Conservation (phyloP, 2,113 vertebrate genomes). For the Sardina pilchardus region DNA sequence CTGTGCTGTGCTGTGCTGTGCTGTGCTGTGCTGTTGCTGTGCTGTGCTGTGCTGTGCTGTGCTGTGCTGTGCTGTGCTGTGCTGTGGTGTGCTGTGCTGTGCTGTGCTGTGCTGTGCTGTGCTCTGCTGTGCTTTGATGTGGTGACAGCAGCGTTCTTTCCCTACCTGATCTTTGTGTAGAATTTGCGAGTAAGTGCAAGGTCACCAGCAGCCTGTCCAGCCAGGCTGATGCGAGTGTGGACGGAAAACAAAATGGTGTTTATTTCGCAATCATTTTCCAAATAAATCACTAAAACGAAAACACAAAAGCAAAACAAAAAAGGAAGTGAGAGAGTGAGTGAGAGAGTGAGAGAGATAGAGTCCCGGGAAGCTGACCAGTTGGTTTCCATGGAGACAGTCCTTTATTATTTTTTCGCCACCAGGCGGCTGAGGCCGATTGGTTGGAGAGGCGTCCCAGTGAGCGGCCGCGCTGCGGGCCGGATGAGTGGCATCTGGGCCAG, state of each 20-base stretch:
- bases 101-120: not conserved
- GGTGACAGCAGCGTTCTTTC: not conserved
- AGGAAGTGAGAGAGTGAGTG: not conserved
- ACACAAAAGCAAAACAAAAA: not conserved
- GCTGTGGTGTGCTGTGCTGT: no score
- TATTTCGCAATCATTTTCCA: not conserved
- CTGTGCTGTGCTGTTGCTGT: not conserved
- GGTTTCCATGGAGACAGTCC: conserved; percentile 9
- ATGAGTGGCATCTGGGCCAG: not conserved
- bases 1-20: not conserved
- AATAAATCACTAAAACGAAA: not conserved
- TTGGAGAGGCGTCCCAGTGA: not conserved
- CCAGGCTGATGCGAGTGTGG: not conserved
- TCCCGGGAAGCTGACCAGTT: not conserved
- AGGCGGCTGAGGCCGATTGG: not conserved
- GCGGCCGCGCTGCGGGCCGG: not conserved
- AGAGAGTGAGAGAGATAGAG: not conserved
- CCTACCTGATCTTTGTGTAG: not conserved
- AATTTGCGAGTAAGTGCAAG: conserved; percentile 4
- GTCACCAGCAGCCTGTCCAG: not conserved
- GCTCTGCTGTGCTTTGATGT: no score
- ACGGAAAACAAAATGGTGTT: not conserved
- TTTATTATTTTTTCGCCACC: not conserved
- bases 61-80: not conserved
- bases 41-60: not conserved